Percentiles rank a stretch among this genome's conserved stretches.
Conservation (phyloP, 1,140 invertebrate species). For the Nixonia krombeini region DNA sequence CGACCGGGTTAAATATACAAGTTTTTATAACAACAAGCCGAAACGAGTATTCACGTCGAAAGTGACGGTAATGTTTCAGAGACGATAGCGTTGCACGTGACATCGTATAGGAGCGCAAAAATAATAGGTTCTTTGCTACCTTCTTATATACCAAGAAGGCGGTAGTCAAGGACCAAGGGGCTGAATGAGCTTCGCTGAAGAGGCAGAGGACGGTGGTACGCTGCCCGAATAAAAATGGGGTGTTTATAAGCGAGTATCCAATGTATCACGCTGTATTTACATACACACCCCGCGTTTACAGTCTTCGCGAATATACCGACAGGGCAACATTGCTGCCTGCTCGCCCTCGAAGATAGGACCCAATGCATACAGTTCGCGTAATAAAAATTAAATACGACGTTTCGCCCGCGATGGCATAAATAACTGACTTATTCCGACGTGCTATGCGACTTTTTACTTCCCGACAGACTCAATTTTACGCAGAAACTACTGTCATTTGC, state of each 20-base stretch:
- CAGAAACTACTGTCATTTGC: too few species aligned
- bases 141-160: slow-evolving; percentile 35
- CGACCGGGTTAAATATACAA: too few species aligned
- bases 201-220: slow-evolving; percentile 52
- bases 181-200: slow-evolving; percentile 43
- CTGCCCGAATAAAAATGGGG: slow-evolving; percentile 71
- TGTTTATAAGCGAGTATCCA: slow-evolving; percentile 73
- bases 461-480: too few species aligned
- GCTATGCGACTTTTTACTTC: too few species aligned
- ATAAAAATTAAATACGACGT: slow-evolving; percentile 72
- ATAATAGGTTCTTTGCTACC: slow-evolving; percentile 57
- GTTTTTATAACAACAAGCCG: not conserved
- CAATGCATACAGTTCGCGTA: slow-evolving; percentile 61
- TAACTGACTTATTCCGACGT: slow-evolving; percentile 59
- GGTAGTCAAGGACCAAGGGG: slow-evolving; percentile 27
- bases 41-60: slow-evolving; percentile 20
- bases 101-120: slow-evolving; percentile 52
- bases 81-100: slow-evolving; percentile 44
- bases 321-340: not conserved
- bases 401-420: slow-evolving; percentile 55
- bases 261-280: slow-evolving; percentile 73
- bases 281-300: slow-evolving; percentile 58
- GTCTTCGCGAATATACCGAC: slow-evolving; percentile 26
- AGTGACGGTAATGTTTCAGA: slow-evolving; percentile 23
- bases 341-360: slow-evolving; percentile 16